Conservation (phyloP, 1,140 invertebrate genomes). For the Ips nitidus region DNA sequence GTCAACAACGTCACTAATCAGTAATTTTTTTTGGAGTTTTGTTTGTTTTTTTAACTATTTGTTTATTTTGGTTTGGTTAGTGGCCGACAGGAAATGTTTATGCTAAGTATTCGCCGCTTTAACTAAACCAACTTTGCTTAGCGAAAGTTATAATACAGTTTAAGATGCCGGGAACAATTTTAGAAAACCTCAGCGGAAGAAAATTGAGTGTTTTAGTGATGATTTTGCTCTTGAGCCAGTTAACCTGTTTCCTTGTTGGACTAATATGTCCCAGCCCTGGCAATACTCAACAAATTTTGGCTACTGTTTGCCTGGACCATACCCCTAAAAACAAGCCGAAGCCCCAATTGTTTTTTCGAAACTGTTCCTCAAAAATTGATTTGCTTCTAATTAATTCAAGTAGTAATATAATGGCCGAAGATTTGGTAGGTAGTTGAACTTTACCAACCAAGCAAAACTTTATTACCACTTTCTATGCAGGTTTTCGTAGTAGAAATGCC, state of each 20-base stretch:
- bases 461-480: not conserved
- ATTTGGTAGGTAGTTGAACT: constrained; percentile 32
- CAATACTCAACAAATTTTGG: constrained; percentile 74
- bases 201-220: constrained; percentile 83
- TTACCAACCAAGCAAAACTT: no score
- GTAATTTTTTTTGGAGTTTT: no score
- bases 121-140: no score
- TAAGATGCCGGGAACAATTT: constrained; percentile 86
- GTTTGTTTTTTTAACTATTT: no score
- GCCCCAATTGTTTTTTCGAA: constrained; percentile 58
- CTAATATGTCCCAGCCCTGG: constrained; percentile 87
- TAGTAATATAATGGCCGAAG: constrained; percentile 34
- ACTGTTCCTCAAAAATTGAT: constrained; percentile 76
- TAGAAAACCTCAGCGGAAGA: constrained; percentile 91
- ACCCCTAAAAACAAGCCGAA: constrained; percentile 57
- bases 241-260: constrained; percentile 88
- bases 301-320: constrained; percentile 79
- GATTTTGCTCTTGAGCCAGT: constrained; percentile 75
- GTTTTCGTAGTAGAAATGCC: constrained; percentile 62
- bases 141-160: not conserved
- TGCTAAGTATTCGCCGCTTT: no score
- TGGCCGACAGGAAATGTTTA: no score
- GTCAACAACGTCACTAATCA: no score
- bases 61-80: no score
- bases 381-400: constrained; percentile 72